Base-by-base conservation (phyloP, 2,888 invertebrate genomes). In the Stenodema calcarata region DNA sequence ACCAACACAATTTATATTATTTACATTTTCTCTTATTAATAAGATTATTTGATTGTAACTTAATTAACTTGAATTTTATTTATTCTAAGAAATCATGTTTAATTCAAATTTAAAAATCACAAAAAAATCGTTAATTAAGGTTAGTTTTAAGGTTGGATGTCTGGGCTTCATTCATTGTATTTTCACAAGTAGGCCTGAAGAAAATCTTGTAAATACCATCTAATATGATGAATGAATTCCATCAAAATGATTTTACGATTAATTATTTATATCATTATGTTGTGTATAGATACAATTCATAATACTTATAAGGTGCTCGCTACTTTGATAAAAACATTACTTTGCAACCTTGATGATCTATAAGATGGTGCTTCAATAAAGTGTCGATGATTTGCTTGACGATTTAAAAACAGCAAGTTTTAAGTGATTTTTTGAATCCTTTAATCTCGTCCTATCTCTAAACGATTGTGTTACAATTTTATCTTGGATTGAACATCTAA, bases 111-210 rank as follows among this genome's bases (percentile, higher is more conserved):
- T 41, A 78, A 78, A 78, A 78, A 44, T 44, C 27, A 44, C 30
- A 78, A 44, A 78, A 76, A 78, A 78, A 78, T 44, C 16, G 23
- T 23, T 23, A 35, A 62, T 76, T 86, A 86, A 86, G 79, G 78
- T 86, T 86, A 86, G 76, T 79, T 79, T 11, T 79, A 86, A 86
- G 86, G 78, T 69, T 28, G 41, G 78, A 73, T 86, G 78, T 73
- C 69, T 47, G 76, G 86, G 88, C 86, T 86, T 87, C 87, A 78
- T 88, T 88, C 88, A 87, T 88, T 88, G 76, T 88, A 88, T 86
- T 78, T 69, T 87, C 87, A 87, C 88, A 88, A 88, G 88, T 88
- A 88, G 86, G 87, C 88, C 88, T 82, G 83, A 88, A 88, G 88
- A 75, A 83, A 84, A 84, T 84, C 84, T 84, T 84, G 84, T 84